Evolutionary conservation across 2,888 invertebrate species (phyloP), one percentile per base, ranked within the genome.

Genomic region (Flexamia atlantica): DNA sequence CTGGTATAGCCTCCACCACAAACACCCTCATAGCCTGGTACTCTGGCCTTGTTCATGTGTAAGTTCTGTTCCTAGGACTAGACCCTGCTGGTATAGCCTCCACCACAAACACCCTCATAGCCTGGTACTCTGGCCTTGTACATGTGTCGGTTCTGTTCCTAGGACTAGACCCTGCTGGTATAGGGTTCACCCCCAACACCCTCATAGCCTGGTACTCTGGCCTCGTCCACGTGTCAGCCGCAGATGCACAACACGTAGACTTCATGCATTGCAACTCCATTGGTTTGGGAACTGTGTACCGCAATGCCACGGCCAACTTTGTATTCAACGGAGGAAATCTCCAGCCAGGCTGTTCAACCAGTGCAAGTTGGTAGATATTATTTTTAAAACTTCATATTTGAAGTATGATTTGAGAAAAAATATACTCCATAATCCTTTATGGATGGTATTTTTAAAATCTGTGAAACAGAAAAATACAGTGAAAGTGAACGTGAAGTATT

Each of bases 231-330:
- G 28, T 64, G 28, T 14, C 25, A 17, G 64, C 25, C 5, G 64
- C 17, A 1, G 64, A 64, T 14, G 64, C 64, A 1, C 9, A 64
- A 28, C 30, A 28, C n/a, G 64, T 64, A 17, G 28, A 64, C 30
- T 64, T 64, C 28, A 17, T 64, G 64, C 64, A 64, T 30, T 64
- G 64, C 17, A 64, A 64, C 64, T 64, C 64, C 9, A 14, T 64
- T 14, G 64, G 64, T 0, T 64, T 28, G 64, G 64, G 64, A 0
- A 64, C 64, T 17, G 14, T 28, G 0, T 17, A 28, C 64, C n/a
- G 30, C 64, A 25, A 64, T 4, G 64, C 64, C 30, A 64, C 64
- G 14, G 64, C 64, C 9, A 64, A 64, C 64, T 64, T 64, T 12
- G 17, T 64, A 5, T 64, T 64, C 64, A 64, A 64, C 64, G 64